Evolutionary conservation across 2,113 vertebrate genomes (phyloP).

Genomic region (Pelusios castaneus): DNA sequence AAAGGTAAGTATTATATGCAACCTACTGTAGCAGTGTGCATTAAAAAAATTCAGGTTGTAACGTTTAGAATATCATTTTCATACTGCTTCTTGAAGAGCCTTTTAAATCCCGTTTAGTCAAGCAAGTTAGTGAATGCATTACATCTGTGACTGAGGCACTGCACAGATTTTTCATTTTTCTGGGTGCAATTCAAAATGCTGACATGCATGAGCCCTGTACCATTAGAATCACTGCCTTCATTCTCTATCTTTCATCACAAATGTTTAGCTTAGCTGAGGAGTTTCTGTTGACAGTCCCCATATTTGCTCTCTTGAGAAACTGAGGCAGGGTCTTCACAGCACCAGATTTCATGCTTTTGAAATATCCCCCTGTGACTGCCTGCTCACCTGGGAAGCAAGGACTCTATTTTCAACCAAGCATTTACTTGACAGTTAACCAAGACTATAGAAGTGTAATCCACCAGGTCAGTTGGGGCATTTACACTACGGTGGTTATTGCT

Average conservation of each 20-base stretch:
- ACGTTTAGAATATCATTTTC: background rate
- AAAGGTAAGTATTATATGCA: background rate
- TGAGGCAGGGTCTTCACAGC: background rate
- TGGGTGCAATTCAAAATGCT: constrained; percentile 1
- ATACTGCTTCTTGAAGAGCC: background rate
- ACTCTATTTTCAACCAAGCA: background rate
- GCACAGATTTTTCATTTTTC: background rate
- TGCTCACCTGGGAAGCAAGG: background rate
- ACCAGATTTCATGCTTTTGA: background rate
- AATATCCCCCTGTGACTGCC: background rate
- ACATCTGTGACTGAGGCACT: background rate
- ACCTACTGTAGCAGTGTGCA: background rate
- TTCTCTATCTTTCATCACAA: background rate
- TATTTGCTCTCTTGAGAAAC: background rate
- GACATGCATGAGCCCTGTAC: background rate
- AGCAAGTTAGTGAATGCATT: background rate
- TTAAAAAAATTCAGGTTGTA: background rate
- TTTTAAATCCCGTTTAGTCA: background rate
- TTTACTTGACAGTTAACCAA: background rate
- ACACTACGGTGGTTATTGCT: background rate
- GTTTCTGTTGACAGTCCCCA: background rate
- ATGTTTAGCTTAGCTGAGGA: background rate
- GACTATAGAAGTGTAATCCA: background rate
- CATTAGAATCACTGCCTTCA: constrained; percentile 12
- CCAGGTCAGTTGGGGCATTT: background rate